These are phyloP conservation scores for Calonectris borealis DNA, from an alignment of 2,113 vertebrate species.

Conservation along the genomic window DNA sequence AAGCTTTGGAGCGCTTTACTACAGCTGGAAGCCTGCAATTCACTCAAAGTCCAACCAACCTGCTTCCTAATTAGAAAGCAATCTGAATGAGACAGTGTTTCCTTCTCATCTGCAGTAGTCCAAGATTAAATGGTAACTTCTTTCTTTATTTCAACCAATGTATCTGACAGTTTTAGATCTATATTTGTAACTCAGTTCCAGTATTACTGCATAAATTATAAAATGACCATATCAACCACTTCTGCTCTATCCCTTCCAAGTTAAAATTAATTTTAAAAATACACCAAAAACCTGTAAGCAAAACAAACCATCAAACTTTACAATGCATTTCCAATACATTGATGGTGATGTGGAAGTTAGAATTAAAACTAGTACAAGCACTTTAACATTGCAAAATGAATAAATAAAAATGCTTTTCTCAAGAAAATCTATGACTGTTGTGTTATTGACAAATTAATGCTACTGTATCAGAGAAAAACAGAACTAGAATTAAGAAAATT, in stretches of 20 bases:
- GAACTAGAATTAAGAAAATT: neutral
- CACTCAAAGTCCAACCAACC: neutral
- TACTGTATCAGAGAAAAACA: neutral
- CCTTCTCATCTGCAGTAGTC: neutral
- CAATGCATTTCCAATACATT: neutral
- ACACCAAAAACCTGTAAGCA: neutral
- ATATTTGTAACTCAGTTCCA: neutral
- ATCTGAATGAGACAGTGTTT: neutral
- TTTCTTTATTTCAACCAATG: neutral
- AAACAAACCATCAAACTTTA: neutral
- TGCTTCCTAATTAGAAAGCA: neutral
- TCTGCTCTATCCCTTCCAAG: neutral
- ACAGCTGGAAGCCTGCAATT: neutral
- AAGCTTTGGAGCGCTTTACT: neutral
- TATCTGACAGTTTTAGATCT: neutral
- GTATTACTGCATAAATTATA: neutral
- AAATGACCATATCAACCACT: neutral
- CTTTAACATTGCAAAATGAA: neutral
- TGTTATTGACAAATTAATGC: neutral
- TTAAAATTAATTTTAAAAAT: neutral
- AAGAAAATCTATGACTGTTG: neutral
- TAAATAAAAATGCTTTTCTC: neutral
- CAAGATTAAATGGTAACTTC: neutral
- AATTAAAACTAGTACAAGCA: neutral
- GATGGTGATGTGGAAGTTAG: neutral